These are phyloP conservation scores for Crossaster papposus DNA, from an alignment of 53 echinoderm and acorn worm species.

Conservation along the genomic window DNA sequence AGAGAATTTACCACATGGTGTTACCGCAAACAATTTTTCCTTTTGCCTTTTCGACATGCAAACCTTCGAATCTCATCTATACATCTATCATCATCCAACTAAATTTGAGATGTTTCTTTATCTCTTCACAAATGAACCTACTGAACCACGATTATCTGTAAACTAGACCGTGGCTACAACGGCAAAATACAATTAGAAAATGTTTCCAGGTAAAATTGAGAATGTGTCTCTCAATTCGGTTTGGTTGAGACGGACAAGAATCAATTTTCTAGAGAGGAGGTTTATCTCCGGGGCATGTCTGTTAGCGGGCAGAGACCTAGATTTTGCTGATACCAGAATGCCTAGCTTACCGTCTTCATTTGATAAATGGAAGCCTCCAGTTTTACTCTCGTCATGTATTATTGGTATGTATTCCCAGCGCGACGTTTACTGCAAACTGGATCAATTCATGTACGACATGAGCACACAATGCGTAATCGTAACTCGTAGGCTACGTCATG, in stretches of 20 bases:
- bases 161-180: not conserved
- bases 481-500: not conserved
- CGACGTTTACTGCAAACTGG: not conserved
- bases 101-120: not conserved
- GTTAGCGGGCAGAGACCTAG: not conserved
- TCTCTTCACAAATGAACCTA: not conserved
- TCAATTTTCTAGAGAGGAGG: slow-evolving; percentile 38
- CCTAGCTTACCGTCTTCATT: slow-evolving; percentile 24
- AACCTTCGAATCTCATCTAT: not conserved
- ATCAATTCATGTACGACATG: not conserved
- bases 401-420: no score
- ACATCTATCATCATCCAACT: not conserved
- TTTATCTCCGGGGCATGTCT: slow-evolving; percentile 20
- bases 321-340: not conserved
- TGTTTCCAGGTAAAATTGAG: not conserved
- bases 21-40: no score
- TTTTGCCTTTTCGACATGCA: no score
- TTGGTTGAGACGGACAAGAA: slow-evolving; percentile 8
- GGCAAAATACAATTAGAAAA: not conserved
- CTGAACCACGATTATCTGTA: not conserved
- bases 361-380: slow-evolving; percentile 4
- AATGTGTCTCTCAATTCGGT: not conserved
- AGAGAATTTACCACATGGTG: no score
- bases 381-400: not conserved
- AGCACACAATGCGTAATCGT: not conserved